Evolutionary conservation across 1,140 invertebrate species (phyloP).

Genomic region (Drosophila novamexicana): DNA sequence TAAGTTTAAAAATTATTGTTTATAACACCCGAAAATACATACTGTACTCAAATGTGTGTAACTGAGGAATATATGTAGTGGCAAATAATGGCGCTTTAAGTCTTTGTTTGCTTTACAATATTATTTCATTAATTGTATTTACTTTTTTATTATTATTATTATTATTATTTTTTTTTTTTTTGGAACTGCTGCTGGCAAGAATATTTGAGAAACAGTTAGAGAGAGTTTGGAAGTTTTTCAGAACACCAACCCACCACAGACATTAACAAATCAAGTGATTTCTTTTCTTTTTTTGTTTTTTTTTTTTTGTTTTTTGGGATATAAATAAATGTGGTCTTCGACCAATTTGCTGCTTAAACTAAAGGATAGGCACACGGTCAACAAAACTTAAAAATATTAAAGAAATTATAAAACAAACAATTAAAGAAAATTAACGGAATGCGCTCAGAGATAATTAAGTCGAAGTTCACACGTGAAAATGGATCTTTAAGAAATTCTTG

Average conservation of each 20-base stretch:
- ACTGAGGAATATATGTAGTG: slow-evolving; percentile 71
- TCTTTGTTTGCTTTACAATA: slow-evolving; percentile 68
- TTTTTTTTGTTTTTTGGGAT: slow-evolving; percentile 12
- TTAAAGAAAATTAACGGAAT: slow-evolving; percentile 56
- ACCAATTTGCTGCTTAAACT: slow-evolving; percentile 55
- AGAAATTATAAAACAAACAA: slow-evolving; percentile 21
- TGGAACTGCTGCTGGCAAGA: slow-evolving; percentile 69
- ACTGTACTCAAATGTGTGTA: slow-evolving; percentile 50
- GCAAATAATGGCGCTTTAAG: slow-evolving; percentile 79
- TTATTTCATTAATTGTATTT: background rate
- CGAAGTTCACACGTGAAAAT: slow-evolving; percentile 26
- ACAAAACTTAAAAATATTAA: slow-evolving; percentile 31
- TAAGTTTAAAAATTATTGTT: slow-evolving; percentile 17
- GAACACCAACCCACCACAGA: slow-evolving; percentile 36
- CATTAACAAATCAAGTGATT: slow-evolving; percentile 11
- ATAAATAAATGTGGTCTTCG: slow-evolving; percentile 65
- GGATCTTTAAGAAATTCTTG: too few species aligned
- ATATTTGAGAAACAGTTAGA: slow-evolving; percentile 56
- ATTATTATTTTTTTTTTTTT: slow-evolving; percentile 10
- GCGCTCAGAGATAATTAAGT: slow-evolving; percentile 52
- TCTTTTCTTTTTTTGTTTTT: background rate
- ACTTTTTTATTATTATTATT: background rate
- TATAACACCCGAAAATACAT: slow-evolving; percentile 53
- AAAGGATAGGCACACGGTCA: slow-evolving; percentile 46
- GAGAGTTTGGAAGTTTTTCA: slow-evolving; percentile 32